Evolutionary conservation across 2,113 vertebrate genomes (phyloP).

Genomic region (Calyptomena viridis): DNA sequence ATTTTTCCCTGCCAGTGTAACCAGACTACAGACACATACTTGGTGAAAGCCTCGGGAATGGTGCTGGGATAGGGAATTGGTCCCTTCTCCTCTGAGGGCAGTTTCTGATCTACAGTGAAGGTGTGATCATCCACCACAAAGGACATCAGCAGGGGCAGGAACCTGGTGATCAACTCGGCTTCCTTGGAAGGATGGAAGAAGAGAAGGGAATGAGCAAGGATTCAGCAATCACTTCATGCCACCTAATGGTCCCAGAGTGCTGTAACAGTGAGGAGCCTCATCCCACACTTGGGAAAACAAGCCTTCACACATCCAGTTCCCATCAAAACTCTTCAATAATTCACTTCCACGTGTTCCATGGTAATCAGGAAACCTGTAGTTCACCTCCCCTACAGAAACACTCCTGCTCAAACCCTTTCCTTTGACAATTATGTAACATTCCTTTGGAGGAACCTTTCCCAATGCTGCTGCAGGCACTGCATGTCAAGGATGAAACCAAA

Average conservation of each 20-base stretch:
- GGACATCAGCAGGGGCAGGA: conserved; percentile 93
- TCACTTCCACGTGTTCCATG: neutral
- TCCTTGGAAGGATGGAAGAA: conserved; percentile 74
- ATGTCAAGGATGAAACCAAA: neutral
- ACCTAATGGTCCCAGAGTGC: neutral
- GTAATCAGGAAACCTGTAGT: neutral
- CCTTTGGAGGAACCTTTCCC: neutral
- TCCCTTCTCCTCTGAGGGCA: conserved; percentile 90
- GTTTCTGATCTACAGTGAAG: conserved; percentile 91
- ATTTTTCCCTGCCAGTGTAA: neutral
- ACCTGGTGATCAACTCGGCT: conserved; percentile 89
- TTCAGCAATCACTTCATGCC: neutral
- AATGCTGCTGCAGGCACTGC: neutral
- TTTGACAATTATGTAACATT: neutral
- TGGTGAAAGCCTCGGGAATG: conserved; percentile 88
- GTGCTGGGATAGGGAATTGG: conserved; percentile 80
- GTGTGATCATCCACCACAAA: conserved; percentile 95
- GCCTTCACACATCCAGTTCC: neutral
- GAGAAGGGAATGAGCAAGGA: neutral
- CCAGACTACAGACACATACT: conserved; percentile 54
- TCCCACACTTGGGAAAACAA: neutral
- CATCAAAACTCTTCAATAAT: neutral
- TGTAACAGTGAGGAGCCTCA: neutral
- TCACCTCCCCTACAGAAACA: neutral
- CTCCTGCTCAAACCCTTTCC: neutral